Evolutionary conservation across 2,888 invertebrate genomes (phyloP).

Genomic region (Esperia sulphurella): DNA sequence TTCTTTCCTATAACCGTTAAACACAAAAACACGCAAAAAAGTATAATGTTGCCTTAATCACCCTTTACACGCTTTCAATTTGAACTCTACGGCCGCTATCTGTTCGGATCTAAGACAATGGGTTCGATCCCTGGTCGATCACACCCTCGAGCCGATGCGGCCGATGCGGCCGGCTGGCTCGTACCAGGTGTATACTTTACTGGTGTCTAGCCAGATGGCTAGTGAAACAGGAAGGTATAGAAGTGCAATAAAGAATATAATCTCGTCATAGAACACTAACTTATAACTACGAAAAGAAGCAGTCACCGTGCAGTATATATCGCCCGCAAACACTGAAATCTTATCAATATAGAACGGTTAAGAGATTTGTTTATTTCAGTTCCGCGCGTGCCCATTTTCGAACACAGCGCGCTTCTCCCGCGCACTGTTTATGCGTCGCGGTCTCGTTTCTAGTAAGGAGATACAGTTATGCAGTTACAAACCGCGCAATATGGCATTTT

Average conservation of each 20-base stretch:
- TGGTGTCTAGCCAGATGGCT: conserved; percentile 28
- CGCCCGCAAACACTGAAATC: too few species aligned
- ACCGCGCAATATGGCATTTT: too few species aligned
- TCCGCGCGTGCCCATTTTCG: too few species aligned
- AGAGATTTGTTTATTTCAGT: too few species aligned
- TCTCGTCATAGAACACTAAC: too few species aligned
- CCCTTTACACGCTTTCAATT: conserved; percentile 9
- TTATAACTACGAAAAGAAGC: too few species aligned
- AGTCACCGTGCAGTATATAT: too few species aligned
- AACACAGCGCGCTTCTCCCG: too few species aligned
- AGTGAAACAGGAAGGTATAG: neutral
- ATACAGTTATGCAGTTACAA: too few species aligned
- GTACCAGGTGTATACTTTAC: conserved; percentile 24
- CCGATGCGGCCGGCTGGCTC: neutral
- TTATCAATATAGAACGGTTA: too few species aligned
- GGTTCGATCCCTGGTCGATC: conserved; percentile 1
- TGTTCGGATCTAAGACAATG: conserved; percentile 11
- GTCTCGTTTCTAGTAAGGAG: too few species aligned
- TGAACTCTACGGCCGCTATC: conserved; percentile 10
- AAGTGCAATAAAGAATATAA: neutral
- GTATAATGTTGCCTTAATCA: conserved; percentile 9
- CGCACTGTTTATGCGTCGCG: too few species aligned
- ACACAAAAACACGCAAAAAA: neutral
- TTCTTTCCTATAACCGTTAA: neutral
- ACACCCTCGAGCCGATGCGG: conserved; percentile 1